A percentile compares a stretch with the other conserved stretches of the same genome.
Conservation (phyloP, 2,888 invertebrate genomes). For the Xanthia togata region DNA sequence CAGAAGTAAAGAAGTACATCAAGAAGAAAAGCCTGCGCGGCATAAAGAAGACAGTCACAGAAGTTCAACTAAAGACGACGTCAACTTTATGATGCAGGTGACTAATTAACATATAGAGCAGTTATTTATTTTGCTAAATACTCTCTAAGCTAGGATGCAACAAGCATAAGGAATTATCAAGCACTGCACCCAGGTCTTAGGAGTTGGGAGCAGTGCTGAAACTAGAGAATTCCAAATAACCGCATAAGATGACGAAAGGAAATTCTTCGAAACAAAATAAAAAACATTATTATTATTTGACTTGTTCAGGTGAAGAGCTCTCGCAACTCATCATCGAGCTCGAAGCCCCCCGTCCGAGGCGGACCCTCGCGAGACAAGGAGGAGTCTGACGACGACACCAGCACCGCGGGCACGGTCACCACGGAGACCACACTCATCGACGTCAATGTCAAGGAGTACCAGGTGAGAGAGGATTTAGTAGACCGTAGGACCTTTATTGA, state of each 20-base stretch:
- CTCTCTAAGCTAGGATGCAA: too few relatives aligned
- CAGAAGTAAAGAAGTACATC: constrained; percentile 81
- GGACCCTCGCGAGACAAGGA: constrained; percentile 86
- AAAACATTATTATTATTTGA: not conserved
- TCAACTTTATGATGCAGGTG: constrained; percentile 89
- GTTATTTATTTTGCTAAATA: not conserved
- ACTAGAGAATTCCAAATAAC: not conserved
- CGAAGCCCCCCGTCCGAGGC: constrained; percentile 85
- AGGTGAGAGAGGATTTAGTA: constrained; percentile 75
- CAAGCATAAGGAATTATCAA: too few relatives aligned
- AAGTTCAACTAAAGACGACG: constrained; percentile 83
- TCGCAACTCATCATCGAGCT: constrained; percentile 75
- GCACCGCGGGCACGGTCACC: constrained; percentile 91
- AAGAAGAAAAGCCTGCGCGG: constrained; percentile 80
- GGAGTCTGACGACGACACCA: constrained; percentile 89
- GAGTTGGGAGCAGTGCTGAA: not conserved
- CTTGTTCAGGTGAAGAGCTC: constrained; percentile 82
- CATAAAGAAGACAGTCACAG: constrained; percentile 78
- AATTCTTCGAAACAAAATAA: not conserved
- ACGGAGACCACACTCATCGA: constrained; percentile 93
- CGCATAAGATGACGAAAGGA: not conserved
- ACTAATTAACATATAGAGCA: not conserved
- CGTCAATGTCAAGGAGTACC: constrained; percentile 90
- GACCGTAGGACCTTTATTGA: not conserved
- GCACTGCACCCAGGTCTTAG: too few relatives aligned